These are phyloP conservation scores for Neotoma lepida DNA, from an alignment of 2,113 vertebrate species.

Conservation along the genomic window DNA sequence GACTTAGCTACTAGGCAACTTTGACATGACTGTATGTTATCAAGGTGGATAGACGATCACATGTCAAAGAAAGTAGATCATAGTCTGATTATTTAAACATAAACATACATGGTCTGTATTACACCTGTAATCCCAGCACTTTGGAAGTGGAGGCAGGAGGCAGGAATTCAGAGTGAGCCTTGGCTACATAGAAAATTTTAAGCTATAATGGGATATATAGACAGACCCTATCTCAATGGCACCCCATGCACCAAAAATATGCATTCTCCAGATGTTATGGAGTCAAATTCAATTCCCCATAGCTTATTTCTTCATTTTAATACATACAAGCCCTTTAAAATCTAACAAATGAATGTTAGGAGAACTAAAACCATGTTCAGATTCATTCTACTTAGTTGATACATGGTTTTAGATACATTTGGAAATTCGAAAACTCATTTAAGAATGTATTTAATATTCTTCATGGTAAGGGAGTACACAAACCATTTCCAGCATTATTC, in stretches of 20 bases:
- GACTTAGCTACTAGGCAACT: not conserved
- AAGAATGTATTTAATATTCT: slow-evolving; percentile 47
- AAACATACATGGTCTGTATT: not conserved
- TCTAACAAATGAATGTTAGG: not conserved
- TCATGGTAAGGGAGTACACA: slow-evolving; percentile 35
- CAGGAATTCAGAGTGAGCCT: not conserved
- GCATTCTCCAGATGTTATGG: not conserved
- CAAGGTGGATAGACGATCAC: not conserved
- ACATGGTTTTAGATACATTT: slow-evolving; percentile 44
- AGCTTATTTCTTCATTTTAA: slow-evolving; percentile 50
- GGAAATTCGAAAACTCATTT: slow-evolving; percentile 39
- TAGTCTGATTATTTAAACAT: not conserved
- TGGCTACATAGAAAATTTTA: not conserved
- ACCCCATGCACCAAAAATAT: not conserved
- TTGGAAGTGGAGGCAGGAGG: not conserved
- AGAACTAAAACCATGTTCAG: slow-evolving; percentile 49
- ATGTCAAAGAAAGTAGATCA: not conserved
- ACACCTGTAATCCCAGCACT: not conserved
- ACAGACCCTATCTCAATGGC: not conserved
- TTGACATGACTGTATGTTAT: slow-evolving; percentile 30
- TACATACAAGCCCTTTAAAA: slow-evolving; percentile 35
- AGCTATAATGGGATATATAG: not conserved
- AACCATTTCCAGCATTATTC: slow-evolving; percentile 19
- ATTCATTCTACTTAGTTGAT: slow-evolving; percentile 30
- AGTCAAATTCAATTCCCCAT: not conserved